Percentiles rank a stretch among this genome's conserved stretches.
Evolutionary conservation across 2,888 invertebrate genomes (phyloP).

Genomic region (Andrena bucephala): DNA sequence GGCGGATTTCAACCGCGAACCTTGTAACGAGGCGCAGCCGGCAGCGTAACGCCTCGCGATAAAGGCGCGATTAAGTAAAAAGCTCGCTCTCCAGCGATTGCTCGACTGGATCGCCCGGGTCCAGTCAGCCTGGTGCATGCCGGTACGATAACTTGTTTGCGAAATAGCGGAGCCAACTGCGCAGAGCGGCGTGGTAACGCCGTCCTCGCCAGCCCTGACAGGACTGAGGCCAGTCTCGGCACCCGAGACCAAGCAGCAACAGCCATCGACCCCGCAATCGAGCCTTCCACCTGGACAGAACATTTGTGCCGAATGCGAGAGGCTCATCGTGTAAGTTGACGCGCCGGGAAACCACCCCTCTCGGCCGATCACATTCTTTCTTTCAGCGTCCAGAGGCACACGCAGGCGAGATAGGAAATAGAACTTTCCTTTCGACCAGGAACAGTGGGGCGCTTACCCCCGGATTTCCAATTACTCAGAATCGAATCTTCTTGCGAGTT

Average conservation of each 20-base stretch:
- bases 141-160: constrained; percentile 74
- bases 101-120: constrained; percentile 35
- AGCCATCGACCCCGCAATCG: constrained; percentile 85
- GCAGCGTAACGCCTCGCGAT: constrained; percentile 14
- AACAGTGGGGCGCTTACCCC: neutral
- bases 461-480: neutral
- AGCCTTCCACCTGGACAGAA: constrained; percentile 95
- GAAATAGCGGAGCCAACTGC: constrained; percentile 83
- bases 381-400: constrained; percentile 60
- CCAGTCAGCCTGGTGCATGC: constrained; percentile 51
- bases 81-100: constrained; percentile 57
- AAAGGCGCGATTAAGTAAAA: neutral
- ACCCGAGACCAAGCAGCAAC: constrained; percentile 87
- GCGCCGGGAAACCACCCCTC: constrained; percentile 14
- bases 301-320: constrained; percentile 98
- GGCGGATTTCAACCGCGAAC: neutral
- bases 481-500: neutral
- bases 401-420: constrained; percentile 44
- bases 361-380: constrained; percentile 43
- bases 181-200: constrained; percentile 85
- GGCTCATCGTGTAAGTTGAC: constrained; percentile 97
- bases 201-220: constrained; percentile 84
- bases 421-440: constrained; percentile 19
- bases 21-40: neutral
- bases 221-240: constrained; percentile 91